phyloP scores from a whole-genome alignment of 1,140 invertebrate species.

The Laodelphax striatellus region DNA sequence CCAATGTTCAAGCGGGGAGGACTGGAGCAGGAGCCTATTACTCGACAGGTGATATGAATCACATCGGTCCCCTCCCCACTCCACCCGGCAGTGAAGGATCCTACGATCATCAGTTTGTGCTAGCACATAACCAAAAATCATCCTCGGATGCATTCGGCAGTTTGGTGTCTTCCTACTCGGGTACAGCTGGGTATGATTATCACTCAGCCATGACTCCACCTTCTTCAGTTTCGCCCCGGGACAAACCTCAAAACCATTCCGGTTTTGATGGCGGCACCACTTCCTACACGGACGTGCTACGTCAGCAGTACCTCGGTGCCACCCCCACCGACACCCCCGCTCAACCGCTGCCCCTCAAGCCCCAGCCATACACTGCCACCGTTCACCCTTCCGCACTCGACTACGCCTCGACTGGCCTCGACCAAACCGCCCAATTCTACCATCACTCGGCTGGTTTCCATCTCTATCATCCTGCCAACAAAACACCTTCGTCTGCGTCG shows the following conservation, averaged over 20 bases:
- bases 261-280: slow-evolving; percentile 32
- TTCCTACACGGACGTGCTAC: slow-evolving; percentile 36
- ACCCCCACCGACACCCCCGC: slow-evolving; percentile 38
- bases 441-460: slow-evolving; percentile 66
- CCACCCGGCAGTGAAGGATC: slow-evolving; percentile 69
- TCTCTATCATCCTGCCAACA: slow-evolving; percentile 68
- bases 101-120: slow-evolving; percentile 52
- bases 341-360: slow-evolving; percentile 72
- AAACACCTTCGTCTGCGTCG: slow-evolving; percentile 42
- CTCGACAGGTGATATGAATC: slow-evolving; percentile 28
- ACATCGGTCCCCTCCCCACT: slow-evolving; percentile 63
- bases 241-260: slow-evolving; percentile 57
- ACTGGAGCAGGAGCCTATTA: slow-evolving; percentile 31
- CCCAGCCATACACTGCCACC: slow-evolving; percentile 67
- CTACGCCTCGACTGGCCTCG: slow-evolving; percentile 39
- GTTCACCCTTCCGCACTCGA: slow-evolving; percentile 41
- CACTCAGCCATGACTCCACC: slow-evolving; percentile 91
- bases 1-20: slow-evolving; percentile 66
- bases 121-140: slow-evolving; percentile 43
- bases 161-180: slow-evolving; percentile 44
- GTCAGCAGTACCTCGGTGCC: slow-evolving; percentile 39
- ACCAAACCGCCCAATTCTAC: slow-evolving; percentile 71
- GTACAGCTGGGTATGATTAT: slow-evolving; percentile 60
- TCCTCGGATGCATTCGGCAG: slow-evolving; percentile 40
- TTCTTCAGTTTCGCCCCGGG: slow-evolving; percentile 83